A percentile compares a stretch with the other conserved stretches of the same genome.
Conservation (phyloP, 2,113 vertebrate species). For the Echinops telfairi region DNA sequence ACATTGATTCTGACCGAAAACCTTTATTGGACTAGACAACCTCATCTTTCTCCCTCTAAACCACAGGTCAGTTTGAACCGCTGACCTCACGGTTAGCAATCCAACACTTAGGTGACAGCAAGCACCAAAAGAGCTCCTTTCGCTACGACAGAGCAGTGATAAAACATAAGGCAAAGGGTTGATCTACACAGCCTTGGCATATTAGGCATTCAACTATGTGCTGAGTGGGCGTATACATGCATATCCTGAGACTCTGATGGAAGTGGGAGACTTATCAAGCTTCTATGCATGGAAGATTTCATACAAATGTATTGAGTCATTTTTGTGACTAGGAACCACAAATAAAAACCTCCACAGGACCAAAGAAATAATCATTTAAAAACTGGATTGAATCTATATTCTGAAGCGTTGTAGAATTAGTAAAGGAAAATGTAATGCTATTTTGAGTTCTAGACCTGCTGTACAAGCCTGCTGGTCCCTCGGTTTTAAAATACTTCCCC, state of each 20-base stretch:
- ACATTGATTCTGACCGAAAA: too few relatives aligned
- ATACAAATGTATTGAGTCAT: neutral
- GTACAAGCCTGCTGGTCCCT: constrained; percentile 65
- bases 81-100: too few relatives aligned
- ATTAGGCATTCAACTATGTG: neutral
- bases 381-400: constrained; percentile 34
- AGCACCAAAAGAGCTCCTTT: too few relatives aligned
- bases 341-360: neutral
- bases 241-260: neutral
- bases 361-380: neutral
- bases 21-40: too few relatives aligned
- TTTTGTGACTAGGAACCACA: neutral
- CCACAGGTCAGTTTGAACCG: too few relatives aligned
- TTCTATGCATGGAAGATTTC: neutral
- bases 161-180: neutral
- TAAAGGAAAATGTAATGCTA: constrained; percentile 70
- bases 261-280: neutral
- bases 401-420: constrained; percentile 60
- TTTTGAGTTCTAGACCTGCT: constrained; percentile 68
- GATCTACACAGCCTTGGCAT: neutral
- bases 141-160: neutral
- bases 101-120: too few relatives aligned
- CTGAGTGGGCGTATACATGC: neutral
- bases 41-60: too few relatives aligned
- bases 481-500: constrained; percentile 81